phyloP scores from a whole-genome alignment of 1,140 invertebrate species.

The Drosophila takahashii region DNA sequence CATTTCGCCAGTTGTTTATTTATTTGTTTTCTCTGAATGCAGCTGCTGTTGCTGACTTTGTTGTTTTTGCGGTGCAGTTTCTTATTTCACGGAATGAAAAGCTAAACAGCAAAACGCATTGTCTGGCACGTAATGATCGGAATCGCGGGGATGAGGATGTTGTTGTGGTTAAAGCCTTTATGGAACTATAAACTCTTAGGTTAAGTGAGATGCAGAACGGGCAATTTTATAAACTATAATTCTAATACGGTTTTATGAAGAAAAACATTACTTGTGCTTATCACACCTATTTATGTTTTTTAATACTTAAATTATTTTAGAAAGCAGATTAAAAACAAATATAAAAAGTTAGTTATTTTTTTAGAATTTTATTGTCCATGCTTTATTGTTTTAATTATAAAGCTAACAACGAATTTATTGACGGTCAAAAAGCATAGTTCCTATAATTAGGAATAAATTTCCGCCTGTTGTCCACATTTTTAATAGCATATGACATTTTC shows the following conservation, averaged over 20 bases:
- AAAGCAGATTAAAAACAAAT: no score
- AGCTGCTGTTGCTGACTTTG: conserved; percentile 39
- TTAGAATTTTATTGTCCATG: no score
- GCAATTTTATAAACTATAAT: no score
- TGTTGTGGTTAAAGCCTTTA: conserved; percentile 12
- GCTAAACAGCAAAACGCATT: conserved; percentile 39
- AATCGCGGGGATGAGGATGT: conserved; percentile 3
- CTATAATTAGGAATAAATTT: background rate
- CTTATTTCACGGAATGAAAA: conserved; percentile 42
- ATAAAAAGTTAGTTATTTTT: no score
- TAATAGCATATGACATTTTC: background rate
- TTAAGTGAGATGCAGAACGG: background rate
- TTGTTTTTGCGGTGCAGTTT: conserved; percentile 43
- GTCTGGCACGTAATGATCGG: conserved; percentile 16
- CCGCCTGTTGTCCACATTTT: background rate
- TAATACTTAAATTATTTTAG: no score
- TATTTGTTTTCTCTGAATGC: conserved; percentile 62
- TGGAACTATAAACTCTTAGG: background rate
- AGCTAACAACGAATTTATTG: background rate
- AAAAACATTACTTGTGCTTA: no score
- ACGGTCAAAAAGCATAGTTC: background rate
- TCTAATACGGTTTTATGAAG: no score
- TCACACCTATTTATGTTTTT: no score
- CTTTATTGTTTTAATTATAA: background rate
- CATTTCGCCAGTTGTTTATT: conserved; percentile 61